Percentiles rank a stretch among this genome's conserved stretches.
These are phyloP conservation scores for Falco cherrug DNA, from an alignment of 2,797 vertebrate genomes.

Conservation along the genomic window DNA sequence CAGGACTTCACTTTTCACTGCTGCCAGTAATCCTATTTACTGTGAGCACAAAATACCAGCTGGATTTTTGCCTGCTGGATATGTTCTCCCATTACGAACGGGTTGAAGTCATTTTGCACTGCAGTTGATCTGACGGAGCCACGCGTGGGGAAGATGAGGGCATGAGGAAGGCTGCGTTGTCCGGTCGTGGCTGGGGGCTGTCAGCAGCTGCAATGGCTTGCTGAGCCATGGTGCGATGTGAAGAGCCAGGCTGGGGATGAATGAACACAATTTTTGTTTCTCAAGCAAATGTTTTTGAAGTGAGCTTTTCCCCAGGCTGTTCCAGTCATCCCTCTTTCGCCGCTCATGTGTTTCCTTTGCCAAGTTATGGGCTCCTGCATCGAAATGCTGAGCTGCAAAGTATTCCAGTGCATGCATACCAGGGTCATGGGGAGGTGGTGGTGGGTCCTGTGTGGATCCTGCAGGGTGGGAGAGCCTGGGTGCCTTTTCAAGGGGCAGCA, in stretches of 20 bases:
- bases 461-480: not conserved
- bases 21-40: constrained; percentile 46
- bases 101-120: not conserved
- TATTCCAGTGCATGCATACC: fast-evolving
- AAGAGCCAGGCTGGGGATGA: not conserved
- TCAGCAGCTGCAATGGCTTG: not conserved
- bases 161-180: fast-evolving
- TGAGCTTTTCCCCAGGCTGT: not conserved
- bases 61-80: constrained; percentile 2
- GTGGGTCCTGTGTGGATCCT: not conserved
- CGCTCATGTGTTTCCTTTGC: not conserved
- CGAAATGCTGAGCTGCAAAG: not conserved
- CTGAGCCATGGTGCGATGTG: not conserved
- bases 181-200: not conserved
- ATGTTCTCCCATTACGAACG: not conserved
- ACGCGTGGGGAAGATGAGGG: fast-evolving
- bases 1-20: constrained; percentile 36
- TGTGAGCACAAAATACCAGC: not conserved
- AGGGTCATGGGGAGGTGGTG: not conserved
- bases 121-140: not conserved
- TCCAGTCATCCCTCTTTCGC: not conserved
- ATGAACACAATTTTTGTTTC: not conserved
- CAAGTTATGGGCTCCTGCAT: not conserved
- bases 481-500: not conserved
- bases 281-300: not conserved